Evolutionary conservation across 2,888 invertebrate genomes (phyloP), one percentile per base, ranked within the genome.

Genomic region (Flabesymbios commensalis): DNA sequence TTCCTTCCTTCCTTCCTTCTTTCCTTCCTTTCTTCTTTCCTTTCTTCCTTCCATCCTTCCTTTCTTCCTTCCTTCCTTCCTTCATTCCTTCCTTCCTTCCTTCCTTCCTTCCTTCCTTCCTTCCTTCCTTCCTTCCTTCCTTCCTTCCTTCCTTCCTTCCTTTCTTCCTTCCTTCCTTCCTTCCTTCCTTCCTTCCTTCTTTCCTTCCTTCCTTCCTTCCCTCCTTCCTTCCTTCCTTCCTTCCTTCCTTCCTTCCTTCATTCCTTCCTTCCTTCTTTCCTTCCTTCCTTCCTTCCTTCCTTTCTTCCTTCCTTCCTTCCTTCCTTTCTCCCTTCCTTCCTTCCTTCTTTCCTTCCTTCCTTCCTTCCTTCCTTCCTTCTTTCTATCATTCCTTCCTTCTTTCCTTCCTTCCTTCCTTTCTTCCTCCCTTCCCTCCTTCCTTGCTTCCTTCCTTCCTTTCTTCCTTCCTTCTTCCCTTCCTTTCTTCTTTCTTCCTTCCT

Each of bases 291-390:
- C 24, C 54, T 49, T 47, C 43, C 24, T 22, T 22, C 19, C 43
- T 24, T 47, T 45, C 54, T 47, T 47, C 54, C 24, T 17, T 24
- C 24, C 24, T 22, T 17, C 43, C 43, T 22, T 24, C 54, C 24
- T 47, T 22, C 24, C 24, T 24, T 49, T 24, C 54, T 54, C 26
- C 47, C 24, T 49, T 7, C 24, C 54, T 49, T 51, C 24, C 47
- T 54, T 24, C 24, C 24, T 47, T 19, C 22, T 24, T 24, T 54
- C 24, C 48, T 54, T 24, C 47, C 24, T 49, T 24, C 48, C 24
- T 22, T 33, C n/a, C 48, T 17, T 49, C 47, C 49, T 53, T 53
- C 52, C n/a, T n/a, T 24, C 51, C 54, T 57, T 33, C 24, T 31
- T 57, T 24, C 14, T 48, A 31, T 19, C 51, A 31, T 24, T 52